These are phyloP conservation scores for Eledona agricola DNA, from an alignment of 2,888 invertebrate species.

Conservation along the genomic window DNA sequence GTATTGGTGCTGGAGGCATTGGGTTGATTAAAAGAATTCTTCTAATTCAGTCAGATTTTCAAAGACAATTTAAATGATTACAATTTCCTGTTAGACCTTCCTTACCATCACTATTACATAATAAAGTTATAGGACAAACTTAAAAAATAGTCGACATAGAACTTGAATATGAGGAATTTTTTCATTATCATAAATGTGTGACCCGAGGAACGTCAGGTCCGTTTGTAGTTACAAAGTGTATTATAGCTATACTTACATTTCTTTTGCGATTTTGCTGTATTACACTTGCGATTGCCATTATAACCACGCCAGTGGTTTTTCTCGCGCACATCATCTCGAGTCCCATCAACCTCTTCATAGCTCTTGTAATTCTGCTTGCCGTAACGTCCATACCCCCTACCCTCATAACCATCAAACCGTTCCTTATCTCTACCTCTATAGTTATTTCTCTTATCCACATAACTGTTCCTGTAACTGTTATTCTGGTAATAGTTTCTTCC, in stretches of 20 bases:
- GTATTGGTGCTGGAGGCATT: too few relatives aligned
- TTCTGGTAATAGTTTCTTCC: slow-evolving; percentile 34
- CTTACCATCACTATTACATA: too few relatives aligned
- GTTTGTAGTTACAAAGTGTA: too few relatives aligned
- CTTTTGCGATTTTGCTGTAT: slow-evolving; percentile 5
- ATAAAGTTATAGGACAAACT: too few relatives aligned
- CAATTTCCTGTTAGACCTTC: too few relatives aligned
- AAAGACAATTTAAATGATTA: too few relatives aligned
- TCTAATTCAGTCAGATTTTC: too few relatives aligned
- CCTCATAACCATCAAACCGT: slow-evolving; percentile 31
- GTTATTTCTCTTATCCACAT: slow-evolving; percentile 31
- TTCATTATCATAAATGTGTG: too few relatives aligned
- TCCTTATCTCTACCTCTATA: slow-evolving; percentile 38
- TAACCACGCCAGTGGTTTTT: slow-evolving; percentile 34
- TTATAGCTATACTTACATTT: slow-evolving; percentile 28
- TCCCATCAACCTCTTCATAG: slow-evolving; percentile 16
- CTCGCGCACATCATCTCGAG: slow-evolving; percentile 33
- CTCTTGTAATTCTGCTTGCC: slow-evolving; percentile 20
- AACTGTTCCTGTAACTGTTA: slow-evolving; percentile 28
- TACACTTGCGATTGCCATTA: slow-evolving; percentile 31
- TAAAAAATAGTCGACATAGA: too few relatives aligned
- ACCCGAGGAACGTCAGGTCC: not conserved
- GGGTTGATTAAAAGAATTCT: too few relatives aligned
- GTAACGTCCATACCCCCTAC: slow-evolving; percentile 34
- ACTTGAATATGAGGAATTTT: too few relatives aligned